Percentiles rank a stretch among this genome's conserved stretches.
phyloP scores from a whole-genome alignment of 2,797 vertebrate genomes.

The Scomberomorus guttatus region DNA sequence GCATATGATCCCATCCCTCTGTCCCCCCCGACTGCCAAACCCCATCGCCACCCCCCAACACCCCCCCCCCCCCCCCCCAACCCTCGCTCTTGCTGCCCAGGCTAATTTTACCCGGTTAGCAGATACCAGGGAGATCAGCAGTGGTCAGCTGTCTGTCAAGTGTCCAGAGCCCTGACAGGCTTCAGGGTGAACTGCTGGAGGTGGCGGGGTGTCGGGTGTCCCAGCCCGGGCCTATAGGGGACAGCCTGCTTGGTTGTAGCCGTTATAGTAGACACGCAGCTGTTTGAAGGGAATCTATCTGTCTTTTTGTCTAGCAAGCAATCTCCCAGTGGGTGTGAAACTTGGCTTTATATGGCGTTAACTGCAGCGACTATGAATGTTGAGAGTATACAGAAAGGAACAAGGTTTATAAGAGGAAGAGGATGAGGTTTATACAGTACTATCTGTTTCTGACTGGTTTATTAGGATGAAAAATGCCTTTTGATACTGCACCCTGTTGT shows the following conservation, averaged over 20 bases:
- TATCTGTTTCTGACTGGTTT: constrained; percentile 17
- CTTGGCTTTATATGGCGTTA: constrained; percentile 23
- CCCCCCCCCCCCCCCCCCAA: not conserved
- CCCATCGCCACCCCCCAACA: not conserved
- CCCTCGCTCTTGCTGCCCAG: constrained; percentile 21
- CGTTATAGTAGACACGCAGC: constrained; percentile 51
- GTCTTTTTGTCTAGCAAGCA: constrained; percentile 26
- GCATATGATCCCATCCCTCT: constrained; percentile 63
- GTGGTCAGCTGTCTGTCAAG: constrained; percentile 76
- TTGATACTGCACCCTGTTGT: not conserved
- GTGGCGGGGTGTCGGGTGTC: constrained; percentile 67
- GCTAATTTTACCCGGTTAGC: constrained; percentile 75
- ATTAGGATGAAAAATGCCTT: constrained; percentile 24
- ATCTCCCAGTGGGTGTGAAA: constrained; percentile 32
- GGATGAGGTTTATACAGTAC: constrained; percentile 11
- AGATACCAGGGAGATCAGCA: constrained; percentile 73
- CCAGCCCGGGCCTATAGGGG: constrained; percentile 9
- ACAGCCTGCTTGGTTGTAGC: constrained; percentile 12
- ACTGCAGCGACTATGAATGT: not conserved
- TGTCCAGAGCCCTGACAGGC: constrained; percentile 49
- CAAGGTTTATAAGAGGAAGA: not conserved
- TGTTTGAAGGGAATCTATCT: constrained; percentile 54
- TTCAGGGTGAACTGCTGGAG: constrained; percentile 49
- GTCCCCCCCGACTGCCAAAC: too few relatives aligned
- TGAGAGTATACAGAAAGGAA: not conserved